Evolutionary conservation across 1,140 invertebrate species (phyloP).

Genomic region (Vanessa atalanta): DNA sequence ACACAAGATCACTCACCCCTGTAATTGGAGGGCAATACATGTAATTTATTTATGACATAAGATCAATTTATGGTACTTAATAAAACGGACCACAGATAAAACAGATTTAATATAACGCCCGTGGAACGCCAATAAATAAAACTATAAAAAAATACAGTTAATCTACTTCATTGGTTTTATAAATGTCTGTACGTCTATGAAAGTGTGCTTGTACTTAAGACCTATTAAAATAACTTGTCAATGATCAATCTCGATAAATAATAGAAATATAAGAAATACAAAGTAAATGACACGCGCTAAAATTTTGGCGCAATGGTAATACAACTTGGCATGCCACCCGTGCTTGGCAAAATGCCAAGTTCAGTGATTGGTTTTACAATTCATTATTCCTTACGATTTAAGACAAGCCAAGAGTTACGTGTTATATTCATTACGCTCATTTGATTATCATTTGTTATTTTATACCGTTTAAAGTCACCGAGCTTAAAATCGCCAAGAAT

Average conservation of each 20-base stretch:
- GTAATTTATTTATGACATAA: too few species aligned
- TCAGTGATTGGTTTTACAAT: conserved; percentile 13
- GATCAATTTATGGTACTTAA: too few species aligned
- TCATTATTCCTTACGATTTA: conserved; percentile 9
- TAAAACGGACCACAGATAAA: too few species aligned
- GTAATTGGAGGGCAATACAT: too few species aligned
- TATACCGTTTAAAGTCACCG: not conserved
- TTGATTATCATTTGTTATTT: not conserved
- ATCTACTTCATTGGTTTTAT: too few species aligned
- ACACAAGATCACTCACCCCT: too few species aligned
- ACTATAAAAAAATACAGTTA: too few species aligned
- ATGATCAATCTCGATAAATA: not conserved
- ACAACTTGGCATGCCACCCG: conserved; percentile 18
- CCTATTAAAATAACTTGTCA: too few species aligned
- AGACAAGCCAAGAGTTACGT: not conserved
- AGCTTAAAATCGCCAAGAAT: not conserved
- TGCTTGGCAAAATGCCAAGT: conserved; percentile 1
- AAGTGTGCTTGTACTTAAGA: too few species aligned
- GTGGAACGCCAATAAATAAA: too few species aligned
- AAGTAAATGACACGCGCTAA: conserved; percentile 12
- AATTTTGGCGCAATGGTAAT: conserved; percentile 24
- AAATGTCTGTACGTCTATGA: too few species aligned
- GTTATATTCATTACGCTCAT: not conserved
- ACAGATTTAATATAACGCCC: too few species aligned
- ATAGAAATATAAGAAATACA: not conserved